Conservation (phyloP, 2,797 vertebrate species). For the Remorina albescens region DNA sequence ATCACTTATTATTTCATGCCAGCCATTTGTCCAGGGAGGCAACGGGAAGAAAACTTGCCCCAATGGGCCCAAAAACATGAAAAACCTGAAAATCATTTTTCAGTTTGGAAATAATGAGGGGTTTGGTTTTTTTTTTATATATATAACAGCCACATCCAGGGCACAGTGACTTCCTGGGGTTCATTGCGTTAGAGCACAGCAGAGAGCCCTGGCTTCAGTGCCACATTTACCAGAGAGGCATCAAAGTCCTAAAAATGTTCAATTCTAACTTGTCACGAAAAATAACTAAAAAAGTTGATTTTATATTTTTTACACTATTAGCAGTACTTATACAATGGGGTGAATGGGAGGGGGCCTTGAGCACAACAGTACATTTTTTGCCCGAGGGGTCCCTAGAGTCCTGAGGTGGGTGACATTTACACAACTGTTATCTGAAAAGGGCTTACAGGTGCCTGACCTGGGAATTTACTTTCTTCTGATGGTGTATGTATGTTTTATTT, state of each 20-base stretch:
- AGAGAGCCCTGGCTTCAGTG: background rate
- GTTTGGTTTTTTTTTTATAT: too few relatives aligned
- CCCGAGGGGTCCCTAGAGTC: background rate
- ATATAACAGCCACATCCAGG: too few relatives aligned
- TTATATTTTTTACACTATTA: background rate
- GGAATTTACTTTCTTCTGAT: background rate
- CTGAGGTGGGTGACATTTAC: background rate
- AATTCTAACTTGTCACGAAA: too few relatives aligned
- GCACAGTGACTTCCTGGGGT: background rate
- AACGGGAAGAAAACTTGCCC: too few relatives aligned
- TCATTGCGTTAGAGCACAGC: too few relatives aligned
- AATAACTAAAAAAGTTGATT: too few relatives aligned
- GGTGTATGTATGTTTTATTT: conserved; percentile 23
- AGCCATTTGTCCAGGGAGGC: too few relatives aligned
- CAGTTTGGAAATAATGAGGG: too few relatives aligned
- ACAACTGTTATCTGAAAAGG: background rate
- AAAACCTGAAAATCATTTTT: background rate
- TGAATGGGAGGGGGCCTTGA: background rate
- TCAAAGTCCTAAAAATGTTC: too few relatives aligned
- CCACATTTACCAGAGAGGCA: too few relatives aligned
- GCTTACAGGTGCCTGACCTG: background rate
- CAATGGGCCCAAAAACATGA: too few relatives aligned
- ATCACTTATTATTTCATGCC: too few relatives aligned
- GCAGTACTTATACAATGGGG: background rate
- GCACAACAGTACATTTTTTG: background rate